These are phyloP conservation scores for Pseudomyrmex dendroicus DNA, from an alignment of 1,140 invertebrate species.

Conservation along the genomic window DNA sequence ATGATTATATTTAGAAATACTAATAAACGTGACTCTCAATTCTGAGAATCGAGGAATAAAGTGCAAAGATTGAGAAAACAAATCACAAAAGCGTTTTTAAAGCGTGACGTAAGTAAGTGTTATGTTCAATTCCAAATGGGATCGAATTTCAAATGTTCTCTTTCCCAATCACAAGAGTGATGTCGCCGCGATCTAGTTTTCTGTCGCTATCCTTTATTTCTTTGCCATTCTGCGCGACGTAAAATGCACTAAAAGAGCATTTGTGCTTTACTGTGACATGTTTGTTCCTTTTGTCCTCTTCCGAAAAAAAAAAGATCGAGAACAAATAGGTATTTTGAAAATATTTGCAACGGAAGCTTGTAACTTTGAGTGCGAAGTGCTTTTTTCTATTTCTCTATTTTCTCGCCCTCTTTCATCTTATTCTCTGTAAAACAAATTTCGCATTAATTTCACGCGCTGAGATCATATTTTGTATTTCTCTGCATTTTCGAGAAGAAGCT, in stretches of 20 bases:
- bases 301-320: background rate
- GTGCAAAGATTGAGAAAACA: too few relatives aligned
- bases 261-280: background rate
- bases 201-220: background rate
- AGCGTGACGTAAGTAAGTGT: conserved; percentile 23
- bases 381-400: background rate
- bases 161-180: background rate
- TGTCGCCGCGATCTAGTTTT: conserved; percentile 1
- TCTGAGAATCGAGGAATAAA: background rate
- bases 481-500: conserved; percentile 14
- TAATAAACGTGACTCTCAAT: conserved; percentile 35
- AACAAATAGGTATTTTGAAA: conserved; percentile 1
- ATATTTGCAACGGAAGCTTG: background rate
- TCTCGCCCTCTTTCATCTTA: background rate
- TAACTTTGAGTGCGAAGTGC: background rate
- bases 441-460: conserved; percentile 44
- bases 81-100: background rate
- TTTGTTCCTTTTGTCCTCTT: background rate
- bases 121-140: background rate
- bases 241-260: background rate
- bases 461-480: conserved; percentile 19
- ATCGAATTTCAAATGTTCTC: conserved; percentile 18
- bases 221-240: background rate
- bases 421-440: conserved; percentile 20
- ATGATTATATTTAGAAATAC: conserved; percentile 30